These are phyloP conservation scores for Caenorhabditis macrosperma DNA, from an alignment of 2,888 invertebrate genomes.

Conservation along the genomic window DNA sequence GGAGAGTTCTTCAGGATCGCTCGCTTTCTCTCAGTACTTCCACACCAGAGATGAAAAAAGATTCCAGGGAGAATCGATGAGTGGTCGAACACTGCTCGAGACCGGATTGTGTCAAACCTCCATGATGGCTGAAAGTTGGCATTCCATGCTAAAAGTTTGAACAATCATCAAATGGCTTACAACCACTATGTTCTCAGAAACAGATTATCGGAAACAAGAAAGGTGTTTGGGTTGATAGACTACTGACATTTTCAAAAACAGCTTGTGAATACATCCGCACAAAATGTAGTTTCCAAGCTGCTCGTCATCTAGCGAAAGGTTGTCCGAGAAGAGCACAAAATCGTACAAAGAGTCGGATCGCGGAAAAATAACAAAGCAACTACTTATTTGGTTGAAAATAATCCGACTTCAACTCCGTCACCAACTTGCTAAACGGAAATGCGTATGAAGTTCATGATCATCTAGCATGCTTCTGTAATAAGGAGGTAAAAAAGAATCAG, in stretches of 20 bases:
- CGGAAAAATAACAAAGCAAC: background rate
- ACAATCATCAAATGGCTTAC: background rate
- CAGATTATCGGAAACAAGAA: background rate
- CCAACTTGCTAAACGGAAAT: background rate
- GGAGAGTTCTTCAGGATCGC: background rate
- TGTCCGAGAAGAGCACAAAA: slow-evolving; percentile 14
- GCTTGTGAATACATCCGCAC: background rate
- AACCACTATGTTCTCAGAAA: background rate
- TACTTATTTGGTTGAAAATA: background rate
- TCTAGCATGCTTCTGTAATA: background rate
- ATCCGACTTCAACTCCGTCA: background rate
- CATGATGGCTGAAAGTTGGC: slow-evolving; percentile 19
- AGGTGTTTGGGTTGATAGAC: background rate
- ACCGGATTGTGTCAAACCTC: slow-evolving; percentile 4
- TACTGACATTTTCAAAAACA: background rate
- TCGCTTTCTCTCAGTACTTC: slow-evolving; percentile 10
- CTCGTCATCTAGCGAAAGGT: background rate
- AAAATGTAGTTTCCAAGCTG: too few species aligned
- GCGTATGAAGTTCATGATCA: background rate
- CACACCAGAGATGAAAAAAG: background rate
- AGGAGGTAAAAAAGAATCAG: background rate
- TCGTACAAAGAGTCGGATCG: background rate
- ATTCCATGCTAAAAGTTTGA: slow-evolving; percentile 11
- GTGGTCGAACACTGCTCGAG: slow-evolving; percentile 5
- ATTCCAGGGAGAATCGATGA: slow-evolving; percentile 5